Evolutionary conservation across 2,797 vertebrate species (phyloP), one percentile per base, ranked within the genome.

Genomic region (Paramormyrops hopkinsi): DNA sequence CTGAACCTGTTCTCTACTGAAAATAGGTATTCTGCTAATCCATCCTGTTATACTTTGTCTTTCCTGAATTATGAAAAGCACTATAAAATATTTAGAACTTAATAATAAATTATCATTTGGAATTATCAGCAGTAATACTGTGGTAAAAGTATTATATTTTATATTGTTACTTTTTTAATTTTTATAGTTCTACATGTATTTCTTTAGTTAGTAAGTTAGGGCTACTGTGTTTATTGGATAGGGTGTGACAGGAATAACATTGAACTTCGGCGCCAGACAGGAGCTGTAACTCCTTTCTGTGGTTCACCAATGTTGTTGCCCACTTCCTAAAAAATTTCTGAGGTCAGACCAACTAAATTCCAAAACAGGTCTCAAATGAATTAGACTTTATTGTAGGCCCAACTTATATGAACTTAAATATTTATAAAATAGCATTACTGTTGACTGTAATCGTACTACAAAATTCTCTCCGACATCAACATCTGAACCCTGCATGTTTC

Each of bases 201-300:
- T 87, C 4, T 41, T 41, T 56, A 56, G 51, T 56, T 41, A 44
- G 29, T 59, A 14, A 33, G 14, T 87, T 19, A 87, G 14, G 86
- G 33, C 12, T 87, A 4, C 25, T 59, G 86, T 56, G 33, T 41
- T 56, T 56, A 44, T 59, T 87, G 44, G 86, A 33, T n/a, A 41
- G 53, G 51, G 14, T 87, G 53, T 25, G 86, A 59, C 86, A 37
- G 33, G 33, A 53, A 56, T 59, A 56, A 59, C 29, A 59, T 11
- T 59, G 29, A 41, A 41, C 86, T 56, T 87, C 3, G 53, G 86
- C 86, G 29, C 86, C 86, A 87, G 86, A 37, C 46, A 87, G 86
- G 53, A 56, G 51, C 29, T 87, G 86, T 59, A 56, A 56, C 53
- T 56, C 33, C 51, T 56, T 86, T 87, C 86, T 87, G 53, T 87